Percentiles rank a stretch among this genome's conserved stretches.
Evolutionary conservation across 2,888 invertebrate genomes (phyloP).

Genomic region (Trimorus sp.): DNA sequence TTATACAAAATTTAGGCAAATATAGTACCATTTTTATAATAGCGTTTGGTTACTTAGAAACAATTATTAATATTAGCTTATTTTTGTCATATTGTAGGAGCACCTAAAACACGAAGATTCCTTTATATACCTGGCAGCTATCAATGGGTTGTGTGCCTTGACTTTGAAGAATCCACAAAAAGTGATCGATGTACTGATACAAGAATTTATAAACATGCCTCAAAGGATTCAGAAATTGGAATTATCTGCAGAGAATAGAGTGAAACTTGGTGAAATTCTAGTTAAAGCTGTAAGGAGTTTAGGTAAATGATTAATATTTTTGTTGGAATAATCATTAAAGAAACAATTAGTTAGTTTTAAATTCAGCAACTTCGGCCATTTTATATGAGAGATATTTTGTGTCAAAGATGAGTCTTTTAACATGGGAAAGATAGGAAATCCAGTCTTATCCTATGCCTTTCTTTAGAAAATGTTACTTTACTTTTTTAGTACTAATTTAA

Average conservation of each 20-base stretch:
- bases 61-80: not conserved
- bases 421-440: too few relatives aligned
- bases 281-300: conserved; percentile 87
- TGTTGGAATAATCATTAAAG: too few relatives aligned
- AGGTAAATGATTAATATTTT: conserved; percentile 82
- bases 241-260: conserved; percentile 84
- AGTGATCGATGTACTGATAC: conserved; percentile 86
- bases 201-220: conserved; percentile 84
- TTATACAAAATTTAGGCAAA: too few relatives aligned
- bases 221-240: conserved; percentile 78
- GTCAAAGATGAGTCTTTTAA: too few relatives aligned
- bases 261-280: conserved; percentile 92
- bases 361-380: too few relatives aligned
- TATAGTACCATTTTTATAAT: too few relatives aligned
- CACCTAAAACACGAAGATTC: conserved; percentile 90
- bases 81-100: conserved; percentile 81
- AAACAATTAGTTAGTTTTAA: too few relatives aligned
- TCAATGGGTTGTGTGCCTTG: conserved; percentile 88
- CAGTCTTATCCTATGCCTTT: too few relatives aligned
- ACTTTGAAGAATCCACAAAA: conserved; percentile 86
- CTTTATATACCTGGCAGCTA: conserved; percentile 90
- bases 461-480: too few relatives aligned
- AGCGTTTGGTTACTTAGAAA: too few relatives aligned
- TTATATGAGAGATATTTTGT: too few relatives aligned
- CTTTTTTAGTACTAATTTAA: too few relatives aligned